These are phyloP conservation scores for Xiphorhynchus elegans DNA, from an alignment of 2,113 vertebrate species.

Conservation along the genomic window DNA sequence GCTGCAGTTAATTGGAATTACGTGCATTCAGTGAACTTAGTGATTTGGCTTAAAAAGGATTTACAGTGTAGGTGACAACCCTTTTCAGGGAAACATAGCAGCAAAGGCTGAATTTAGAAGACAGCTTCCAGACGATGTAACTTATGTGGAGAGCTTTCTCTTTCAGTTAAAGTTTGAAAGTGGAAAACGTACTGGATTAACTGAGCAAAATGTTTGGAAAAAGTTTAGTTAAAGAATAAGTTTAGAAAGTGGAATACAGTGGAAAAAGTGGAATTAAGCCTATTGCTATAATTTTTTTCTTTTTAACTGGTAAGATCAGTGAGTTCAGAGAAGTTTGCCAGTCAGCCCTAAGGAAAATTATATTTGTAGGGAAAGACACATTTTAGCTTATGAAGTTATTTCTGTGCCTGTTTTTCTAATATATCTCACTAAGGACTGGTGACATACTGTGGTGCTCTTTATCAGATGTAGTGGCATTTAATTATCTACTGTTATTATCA, in stretches of 20 bases:
- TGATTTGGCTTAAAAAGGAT: conserved; percentile 24
- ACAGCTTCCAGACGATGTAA: not conserved
- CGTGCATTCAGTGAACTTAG: conserved; percentile 25
- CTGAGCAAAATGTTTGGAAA: not conserved
- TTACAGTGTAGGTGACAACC: conserved; percentile 1
- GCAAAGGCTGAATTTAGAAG: not conserved
- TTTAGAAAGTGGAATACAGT: not conserved
- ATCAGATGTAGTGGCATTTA: not conserved
- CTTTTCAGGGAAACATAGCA: not conserved
- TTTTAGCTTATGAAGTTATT: not conserved
- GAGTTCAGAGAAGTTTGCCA: not conserved
- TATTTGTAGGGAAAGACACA: not conserved
- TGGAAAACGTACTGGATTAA: not conserved
- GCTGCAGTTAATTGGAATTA: conserved; percentile 39
- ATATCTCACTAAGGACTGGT: not conserved
- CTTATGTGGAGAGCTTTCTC: not conserved
- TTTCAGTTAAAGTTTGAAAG: not conserved
- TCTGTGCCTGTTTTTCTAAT: not conserved
- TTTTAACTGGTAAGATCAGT: not conserved
- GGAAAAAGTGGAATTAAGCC: not conserved
- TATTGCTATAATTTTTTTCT: not conserved
- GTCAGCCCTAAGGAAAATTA: not conserved
- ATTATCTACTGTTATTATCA: not conserved
- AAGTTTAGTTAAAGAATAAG: not conserved
- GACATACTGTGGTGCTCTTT: not conserved